A percentile compares a stretch with the other conserved stretches of the same genome.
These are phyloP conservation scores for Rotaria socialis DNA, from an alignment of 2,888 invertebrate genomes.

Conservation along the genomic window DNA sequence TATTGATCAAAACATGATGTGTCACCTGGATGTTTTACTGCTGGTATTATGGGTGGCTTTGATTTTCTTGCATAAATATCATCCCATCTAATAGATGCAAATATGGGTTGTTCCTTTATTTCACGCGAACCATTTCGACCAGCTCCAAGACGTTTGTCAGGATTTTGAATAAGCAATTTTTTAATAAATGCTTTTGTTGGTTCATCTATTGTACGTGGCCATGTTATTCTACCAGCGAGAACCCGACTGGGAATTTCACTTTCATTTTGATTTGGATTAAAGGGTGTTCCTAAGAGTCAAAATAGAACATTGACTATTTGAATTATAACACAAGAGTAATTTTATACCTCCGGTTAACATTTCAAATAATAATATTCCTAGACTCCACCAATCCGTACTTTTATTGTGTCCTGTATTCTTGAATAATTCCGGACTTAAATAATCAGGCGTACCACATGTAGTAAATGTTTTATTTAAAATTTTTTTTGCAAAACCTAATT, in stretches of 20 bases:
- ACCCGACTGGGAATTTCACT: slow-evolving; percentile 86
- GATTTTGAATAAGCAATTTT: slow-evolving; percentile 82
- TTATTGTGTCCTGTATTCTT: slow-evolving; percentile 96
- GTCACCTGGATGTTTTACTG: slow-evolving; percentile 83
- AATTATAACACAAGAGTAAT: neutral
- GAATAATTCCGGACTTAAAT: slow-evolving; percentile 86
- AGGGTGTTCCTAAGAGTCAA: slow-evolving; percentile 91
- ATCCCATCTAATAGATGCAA: slow-evolving; percentile 85
- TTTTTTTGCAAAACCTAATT: slow-evolving; percentile 15
- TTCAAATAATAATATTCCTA: slow-evolving; percentile 66
- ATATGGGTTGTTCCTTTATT: slow-evolving; percentile 91
- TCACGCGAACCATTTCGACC: slow-evolving; percentile 96
- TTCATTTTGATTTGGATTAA: slow-evolving; percentile 95
- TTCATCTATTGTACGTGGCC: slow-evolving; percentile 65
- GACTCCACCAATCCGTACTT: slow-evolving; percentile 97
- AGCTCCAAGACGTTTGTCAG: slow-evolving; percentile 86
- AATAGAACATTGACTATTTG: slow-evolving; percentile 69
- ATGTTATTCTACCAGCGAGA: slow-evolving; percentile 84
- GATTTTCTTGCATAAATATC: slow-evolving; percentile 76
- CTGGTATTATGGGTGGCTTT: slow-evolving; percentile 84
- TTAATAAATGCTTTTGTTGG: slow-evolving; percentile 76
- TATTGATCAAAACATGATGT: slow-evolving; percentile 92
- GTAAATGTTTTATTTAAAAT: slow-evolving; percentile 74
- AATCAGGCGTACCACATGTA: slow-evolving; percentile 91
- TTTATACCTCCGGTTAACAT: slow-evolving; percentile 59